A percentile compares a stretch with the other conserved stretches of the same genome.
phyloP scores from a whole-genome alignment of 2,113 vertebrate genomes.

The Thymallus thymallus region DNA sequence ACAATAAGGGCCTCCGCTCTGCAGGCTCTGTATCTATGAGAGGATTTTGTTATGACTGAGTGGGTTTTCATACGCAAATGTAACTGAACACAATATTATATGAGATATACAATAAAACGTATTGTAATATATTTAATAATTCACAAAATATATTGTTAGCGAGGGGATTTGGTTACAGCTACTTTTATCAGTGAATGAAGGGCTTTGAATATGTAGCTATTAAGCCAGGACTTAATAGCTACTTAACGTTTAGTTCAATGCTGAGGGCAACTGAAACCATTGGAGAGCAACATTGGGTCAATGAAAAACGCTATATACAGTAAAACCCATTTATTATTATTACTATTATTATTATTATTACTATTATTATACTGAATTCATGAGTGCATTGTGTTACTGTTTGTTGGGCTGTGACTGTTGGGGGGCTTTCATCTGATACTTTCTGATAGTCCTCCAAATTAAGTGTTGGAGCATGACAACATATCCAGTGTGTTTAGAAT shows the following conservation, averaged over 20 bases:
- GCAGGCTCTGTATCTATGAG: slow-evolving; percentile 25
- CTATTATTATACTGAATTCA: not conserved
- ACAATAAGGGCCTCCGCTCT: slow-evolving; percentile 10
- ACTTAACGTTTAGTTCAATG: not conserved
- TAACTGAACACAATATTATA: not conserved
- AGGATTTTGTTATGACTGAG: slow-evolving; percentile 30
- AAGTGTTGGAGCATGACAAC: not conserved
- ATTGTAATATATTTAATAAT: not conserved
- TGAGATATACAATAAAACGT: not conserved
- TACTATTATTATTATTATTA: not conserved
- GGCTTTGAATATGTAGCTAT: not conserved
- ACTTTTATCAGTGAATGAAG: not conserved
- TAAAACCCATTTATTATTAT: too few relatives aligned
- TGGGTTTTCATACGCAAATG: slow-evolving; percentile 39
- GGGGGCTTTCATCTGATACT: not conserved
- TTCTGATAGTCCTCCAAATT: not conserved
- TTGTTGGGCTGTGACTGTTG: not conserved
- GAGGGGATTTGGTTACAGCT: slow-evolving; percentile 6
- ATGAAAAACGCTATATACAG: too few relatives aligned
- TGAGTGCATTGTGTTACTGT: not conserved
- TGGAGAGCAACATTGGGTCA: too few relatives aligned
- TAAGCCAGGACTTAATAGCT: not conserved
- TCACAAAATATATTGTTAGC: not conserved
- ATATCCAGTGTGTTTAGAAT: not conserved
- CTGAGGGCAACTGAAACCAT: too few relatives aligned